Evolutionary conservation across 2,113 vertebrate species (phyloP).

Genomic region (Nibea albiflora): DNA sequence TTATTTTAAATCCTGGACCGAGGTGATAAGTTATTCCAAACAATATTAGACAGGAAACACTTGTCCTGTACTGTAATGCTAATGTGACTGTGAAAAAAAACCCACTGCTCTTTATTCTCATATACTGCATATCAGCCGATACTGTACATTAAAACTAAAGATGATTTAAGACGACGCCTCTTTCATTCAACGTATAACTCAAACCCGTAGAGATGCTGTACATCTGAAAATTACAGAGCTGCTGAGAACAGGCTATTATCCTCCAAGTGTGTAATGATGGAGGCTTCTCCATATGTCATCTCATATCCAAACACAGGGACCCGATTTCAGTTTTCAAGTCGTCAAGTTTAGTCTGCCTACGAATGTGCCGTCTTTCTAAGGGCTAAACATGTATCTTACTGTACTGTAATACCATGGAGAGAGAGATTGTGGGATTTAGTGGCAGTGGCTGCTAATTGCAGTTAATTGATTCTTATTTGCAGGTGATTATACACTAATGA

Average conservation of each 20-base stretch:
- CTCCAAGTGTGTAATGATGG: slow-evolving; percentile 54
- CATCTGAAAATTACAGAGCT: slow-evolving; percentile 36
- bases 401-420: background rate
- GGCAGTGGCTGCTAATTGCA: no score
- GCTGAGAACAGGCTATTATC: slow-evolving; percentile 44
- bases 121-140: slow-evolving; percentile 1
- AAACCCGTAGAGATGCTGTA: slow-evolving; percentile 39
- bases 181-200: slow-evolving; percentile 42
- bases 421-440: no score
- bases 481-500: no score
- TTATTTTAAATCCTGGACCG: slow-evolving; percentile 40
- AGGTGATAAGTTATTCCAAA: slow-evolving; percentile 9
- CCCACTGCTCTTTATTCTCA: background rate
- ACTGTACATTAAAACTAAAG: slow-evolving; percentile 21
- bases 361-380: background rate
- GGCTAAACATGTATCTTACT: background rate
- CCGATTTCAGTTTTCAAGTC: background rate
- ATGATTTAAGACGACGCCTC: slow-evolving; percentile 30
- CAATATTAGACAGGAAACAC: slow-evolving; percentile 1
- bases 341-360: background rate
- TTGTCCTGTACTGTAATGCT: slow-evolving; percentile 25
- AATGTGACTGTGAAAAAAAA: background rate
- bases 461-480: no score
- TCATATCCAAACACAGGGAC: background rate
- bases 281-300: slow-evolving; percentile 6